Conservation (phyloP, 2,113 vertebrate genomes). For the Aphelocoma coerulescens region DNA sequence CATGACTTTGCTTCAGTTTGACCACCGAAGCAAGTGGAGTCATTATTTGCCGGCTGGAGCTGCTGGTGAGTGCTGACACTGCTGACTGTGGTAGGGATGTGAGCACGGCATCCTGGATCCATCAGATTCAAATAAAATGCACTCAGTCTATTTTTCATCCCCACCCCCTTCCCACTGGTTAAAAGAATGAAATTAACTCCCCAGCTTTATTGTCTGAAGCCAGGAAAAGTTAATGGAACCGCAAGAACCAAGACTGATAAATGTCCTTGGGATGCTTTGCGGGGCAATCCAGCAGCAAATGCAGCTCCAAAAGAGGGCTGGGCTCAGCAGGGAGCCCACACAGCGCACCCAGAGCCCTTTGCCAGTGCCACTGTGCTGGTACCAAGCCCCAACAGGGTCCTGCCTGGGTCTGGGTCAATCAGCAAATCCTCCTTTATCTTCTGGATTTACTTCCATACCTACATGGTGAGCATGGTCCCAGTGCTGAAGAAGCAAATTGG, state of each 20-base stretch:
- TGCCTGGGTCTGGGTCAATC: background rate
- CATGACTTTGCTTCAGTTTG: background rate
- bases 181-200: constrained; percentile 48
- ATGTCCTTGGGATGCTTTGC: background rate
- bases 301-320: background rate
- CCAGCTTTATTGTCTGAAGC: constrained; percentile 13
- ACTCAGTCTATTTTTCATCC: background rate
- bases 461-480: background rate
- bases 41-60: background rate
- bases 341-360: background rate
- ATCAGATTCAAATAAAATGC: constrained; percentile 1
- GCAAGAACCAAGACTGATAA: background rate
- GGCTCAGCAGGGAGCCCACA: background rate
- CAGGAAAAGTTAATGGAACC: constrained; percentile 46
- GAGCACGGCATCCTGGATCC: background rate
- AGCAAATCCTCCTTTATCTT: background rate
- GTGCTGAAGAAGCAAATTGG: background rate
- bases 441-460: background rate
- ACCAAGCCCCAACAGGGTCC: fast-evolving
- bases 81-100: background rate
- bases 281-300: background rate
- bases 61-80: constrained; percentile 15
- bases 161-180: background rate
- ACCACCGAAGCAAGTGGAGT: constrained; percentile 5
- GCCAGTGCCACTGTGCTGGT: fast-evolving